Evolutionary conservation across 2,797 vertebrate genomes (phyloP).

Genomic region (Thamnophis elegans): DNA sequence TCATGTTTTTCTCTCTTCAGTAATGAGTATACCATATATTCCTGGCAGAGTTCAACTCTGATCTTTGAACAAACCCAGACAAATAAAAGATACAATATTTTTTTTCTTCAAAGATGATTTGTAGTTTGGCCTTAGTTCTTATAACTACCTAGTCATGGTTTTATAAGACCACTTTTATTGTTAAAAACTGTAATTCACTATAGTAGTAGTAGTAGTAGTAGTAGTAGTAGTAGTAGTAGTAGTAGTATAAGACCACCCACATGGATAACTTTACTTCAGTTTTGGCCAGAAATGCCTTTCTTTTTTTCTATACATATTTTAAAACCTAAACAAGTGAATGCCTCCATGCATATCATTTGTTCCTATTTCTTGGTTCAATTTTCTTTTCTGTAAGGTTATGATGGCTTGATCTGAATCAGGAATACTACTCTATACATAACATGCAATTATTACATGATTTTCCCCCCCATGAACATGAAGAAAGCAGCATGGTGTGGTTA

Average conservation of each 20-base stretch:
- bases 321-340: neutral
- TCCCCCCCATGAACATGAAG: neutral
- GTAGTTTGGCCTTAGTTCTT: neutral
- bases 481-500: neutral
- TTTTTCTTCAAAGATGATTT: neutral
- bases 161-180: neutral
- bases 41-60: neutral
- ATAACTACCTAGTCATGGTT: neutral
- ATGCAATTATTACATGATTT: neutral
- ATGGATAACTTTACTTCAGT: neutral
- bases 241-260: neutral
- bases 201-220: too few relatives aligned
- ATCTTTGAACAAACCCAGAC: neutral
- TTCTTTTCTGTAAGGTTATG: neutral
- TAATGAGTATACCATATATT: conserved; percentile 13
- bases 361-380: neutral
- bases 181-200: neutral
- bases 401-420: neutral
- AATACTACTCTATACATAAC: neutral
- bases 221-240: neutral
- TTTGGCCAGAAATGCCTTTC: neutral
- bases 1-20: conserved; percentile 10
- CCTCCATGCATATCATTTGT: neutral
- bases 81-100: neutral
- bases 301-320: neutral